Evolutionary conservation across 2,888 invertebrate genomes (phyloP), one percentile per base, ranked within the genome.

Genomic region (Drosophila kuntzei): DNA sequence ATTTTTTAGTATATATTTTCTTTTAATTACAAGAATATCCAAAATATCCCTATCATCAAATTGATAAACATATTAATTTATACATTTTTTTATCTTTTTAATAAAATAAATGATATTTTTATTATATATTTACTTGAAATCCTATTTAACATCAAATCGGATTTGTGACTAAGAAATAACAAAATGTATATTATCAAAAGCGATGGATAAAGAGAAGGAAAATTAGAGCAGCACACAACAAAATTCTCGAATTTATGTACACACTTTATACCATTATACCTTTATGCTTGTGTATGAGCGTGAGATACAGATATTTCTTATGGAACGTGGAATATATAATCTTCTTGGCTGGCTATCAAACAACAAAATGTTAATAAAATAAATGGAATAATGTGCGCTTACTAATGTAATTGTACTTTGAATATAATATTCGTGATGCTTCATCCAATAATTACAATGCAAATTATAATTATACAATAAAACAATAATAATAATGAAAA

Each of bases 361-460:
- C 16, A 9, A 29, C 3, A 53, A 20, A 39, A 39, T 16, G 16
- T 6, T 16, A 29, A 29, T 29, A 18, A 12, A 46, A 46, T 29
- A 29, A 27, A 16, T 29, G 18, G 29, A 27, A 29, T 46, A 16
- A 27, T 46, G 16, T 29, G 2, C 4, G 27, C 37, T 27, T 9
- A 29, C 39, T 53, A 53, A 53, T 53, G 53, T 53, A 53, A 39
- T 39, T 53, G 39, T 20, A 39, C 9, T n/a, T 25, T 39, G 39
- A n/a, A 27, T 29, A 53, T 37, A 27, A 36, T 14, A 50, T 14
- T 36, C 27, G 20, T 36, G 25, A 25, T 22, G 29, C 18, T 18
- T 14, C 6, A 9, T n/a, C 8, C 14, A 50, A 14, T 12, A 37
- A 50, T 1, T 2, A 25, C 7, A 25, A 16, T 20, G 14, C 20